Evolutionary conservation across 2,113 vertebrate species (phyloP).

Genomic region (Trichomycterus rosablanca): DNA sequence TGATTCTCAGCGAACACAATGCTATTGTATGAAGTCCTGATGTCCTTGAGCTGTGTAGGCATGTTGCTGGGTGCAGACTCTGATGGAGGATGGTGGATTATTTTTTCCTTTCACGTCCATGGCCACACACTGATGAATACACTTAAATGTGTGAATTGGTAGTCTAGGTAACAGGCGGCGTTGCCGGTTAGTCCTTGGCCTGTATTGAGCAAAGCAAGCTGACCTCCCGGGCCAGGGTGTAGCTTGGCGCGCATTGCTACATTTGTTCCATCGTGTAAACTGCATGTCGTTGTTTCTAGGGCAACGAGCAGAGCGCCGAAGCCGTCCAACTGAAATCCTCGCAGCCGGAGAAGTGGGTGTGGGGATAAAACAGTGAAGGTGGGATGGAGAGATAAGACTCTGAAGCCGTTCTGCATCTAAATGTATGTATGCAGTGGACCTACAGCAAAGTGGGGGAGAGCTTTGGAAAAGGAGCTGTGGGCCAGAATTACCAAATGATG

Average conservation of each 20-base stretch:
- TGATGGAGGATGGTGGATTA: conserved; percentile 8
- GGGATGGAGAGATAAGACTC: conserved; percentile 3
- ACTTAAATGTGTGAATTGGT: conserved; percentile 28
- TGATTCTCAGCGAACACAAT: too few relatives aligned
- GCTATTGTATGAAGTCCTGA: too few relatives aligned
- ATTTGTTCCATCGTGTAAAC: conserved; percentile 38
- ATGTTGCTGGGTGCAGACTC: conserved; percentile 12
- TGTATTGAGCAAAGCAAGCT: conserved; percentile 36
- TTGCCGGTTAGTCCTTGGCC: conserved; percentile 36
- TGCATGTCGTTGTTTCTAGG: conserved; percentile 66
- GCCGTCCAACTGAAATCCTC: conserved; percentile 92
- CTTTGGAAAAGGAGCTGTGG: too few relatives aligned
- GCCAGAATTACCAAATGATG: too few relatives aligned
- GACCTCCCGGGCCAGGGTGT: conserved; percentile 31
- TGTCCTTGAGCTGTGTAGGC: conserved; percentile 25
- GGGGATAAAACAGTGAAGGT: conserved; percentile 58
- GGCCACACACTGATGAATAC: conserved; percentile 5
- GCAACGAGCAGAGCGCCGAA: conserved; percentile 85
- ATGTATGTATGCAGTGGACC: conserved; percentile 26
- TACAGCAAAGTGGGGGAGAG: conserved; percentile 13
- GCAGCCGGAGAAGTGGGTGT: conserved; percentile 80
- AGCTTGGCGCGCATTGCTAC: conserved; percentile 14
- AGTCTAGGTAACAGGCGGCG: conserved; percentile 34
- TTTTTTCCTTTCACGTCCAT: conserved; percentile 18
- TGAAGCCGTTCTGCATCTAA: conserved; percentile 17